Percentiles rank a stretch among this genome's conserved stretches.
Conservation (phyloP, 2,797 vertebrate genomes). For the Megaceryle alcyon region DNA sequence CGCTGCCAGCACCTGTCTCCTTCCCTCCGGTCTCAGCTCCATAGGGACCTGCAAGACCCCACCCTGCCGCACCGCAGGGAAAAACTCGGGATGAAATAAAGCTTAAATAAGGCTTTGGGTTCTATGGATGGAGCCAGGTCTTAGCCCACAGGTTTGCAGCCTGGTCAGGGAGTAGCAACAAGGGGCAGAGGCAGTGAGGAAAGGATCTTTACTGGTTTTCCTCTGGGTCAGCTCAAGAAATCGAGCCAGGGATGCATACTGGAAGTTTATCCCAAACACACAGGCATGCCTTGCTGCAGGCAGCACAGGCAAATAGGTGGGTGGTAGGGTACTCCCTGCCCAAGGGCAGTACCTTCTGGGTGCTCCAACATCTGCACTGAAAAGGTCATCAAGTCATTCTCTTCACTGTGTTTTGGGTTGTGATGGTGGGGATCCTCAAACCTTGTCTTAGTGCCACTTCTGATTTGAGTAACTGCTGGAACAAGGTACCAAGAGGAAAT, state of each 20-base stretch:
- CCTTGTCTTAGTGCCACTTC: background rate
- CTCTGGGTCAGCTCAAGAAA: background rate
- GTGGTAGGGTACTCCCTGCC: background rate
- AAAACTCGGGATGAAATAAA: background rate
- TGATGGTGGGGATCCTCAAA: background rate
- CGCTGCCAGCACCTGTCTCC: background rate
- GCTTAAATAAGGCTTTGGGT: background rate
- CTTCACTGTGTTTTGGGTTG: background rate
- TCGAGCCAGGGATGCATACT: accelerated
- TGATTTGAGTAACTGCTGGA: background rate
- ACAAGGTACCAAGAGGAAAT: background rate
- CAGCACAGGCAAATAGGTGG: background rate
- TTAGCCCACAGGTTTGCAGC: background rate
- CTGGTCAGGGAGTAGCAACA: too few species aligned
- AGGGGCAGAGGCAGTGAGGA: background rate
- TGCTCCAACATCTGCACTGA: background rate
- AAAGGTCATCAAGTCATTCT: background rate
- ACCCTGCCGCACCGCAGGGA: background rate
- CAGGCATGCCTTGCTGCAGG: accelerated
- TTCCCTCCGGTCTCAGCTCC: background rate
- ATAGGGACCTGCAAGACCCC: accelerated
- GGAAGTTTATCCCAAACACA: background rate
- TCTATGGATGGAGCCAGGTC: background rate
- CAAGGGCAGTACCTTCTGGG: accelerated
- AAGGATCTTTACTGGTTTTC: background rate